phyloP scores from a whole-genome alignment of 2,797 vertebrate genomes.

The Takifugu ocellatus region DNA sequence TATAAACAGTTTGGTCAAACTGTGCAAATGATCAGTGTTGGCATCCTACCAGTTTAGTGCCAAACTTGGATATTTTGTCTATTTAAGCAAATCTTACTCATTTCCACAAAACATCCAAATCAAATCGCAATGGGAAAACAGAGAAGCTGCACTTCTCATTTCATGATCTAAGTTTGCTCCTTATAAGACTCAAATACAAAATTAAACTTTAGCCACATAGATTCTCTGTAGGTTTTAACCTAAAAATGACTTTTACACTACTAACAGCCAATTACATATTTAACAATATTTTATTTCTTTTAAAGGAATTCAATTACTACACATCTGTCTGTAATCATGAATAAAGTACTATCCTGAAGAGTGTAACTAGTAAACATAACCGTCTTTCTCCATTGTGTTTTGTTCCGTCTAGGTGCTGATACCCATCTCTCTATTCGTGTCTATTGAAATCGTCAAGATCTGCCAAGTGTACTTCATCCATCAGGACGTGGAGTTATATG shows the following conservation, averaged over 20 bases:
- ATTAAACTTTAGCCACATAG: too few relatives aligned
- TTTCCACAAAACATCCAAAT: constrained; percentile 9
- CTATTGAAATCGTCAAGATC: constrained; percentile 97
- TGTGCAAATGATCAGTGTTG: constrained; percentile 24
- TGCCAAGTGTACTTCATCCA: constrained; percentile 98
- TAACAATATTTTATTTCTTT: too few relatives aligned
- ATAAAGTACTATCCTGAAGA: neutral
- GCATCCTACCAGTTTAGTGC: constrained; percentile 12
- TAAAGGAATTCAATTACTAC: too few relatives aligned
- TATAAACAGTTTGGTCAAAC: constrained; percentile 5
- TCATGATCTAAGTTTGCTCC: neutral
- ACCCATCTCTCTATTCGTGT: constrained; percentile 97
- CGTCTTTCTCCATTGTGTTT: constrained; percentile 4
- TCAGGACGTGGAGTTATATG: constrained; percentile 91
- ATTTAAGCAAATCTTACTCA: constrained; percentile 43
- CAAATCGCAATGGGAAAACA: neutral
- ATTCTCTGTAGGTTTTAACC: too few relatives aligned
- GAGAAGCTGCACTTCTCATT: neutral
- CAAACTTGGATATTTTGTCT: constrained; percentile 9
- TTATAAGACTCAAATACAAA: too few relatives aligned
- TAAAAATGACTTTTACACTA: too few relatives aligned
- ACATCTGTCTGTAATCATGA: too few relatives aligned
- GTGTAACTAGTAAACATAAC: neutral
- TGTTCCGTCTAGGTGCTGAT: constrained; percentile 84
- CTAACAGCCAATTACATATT: too few relatives aligned